Evolutionary conservation across 2,797 vertebrate species (phyloP).

Genomic region (Sebastolobus alascanus): DNA sequence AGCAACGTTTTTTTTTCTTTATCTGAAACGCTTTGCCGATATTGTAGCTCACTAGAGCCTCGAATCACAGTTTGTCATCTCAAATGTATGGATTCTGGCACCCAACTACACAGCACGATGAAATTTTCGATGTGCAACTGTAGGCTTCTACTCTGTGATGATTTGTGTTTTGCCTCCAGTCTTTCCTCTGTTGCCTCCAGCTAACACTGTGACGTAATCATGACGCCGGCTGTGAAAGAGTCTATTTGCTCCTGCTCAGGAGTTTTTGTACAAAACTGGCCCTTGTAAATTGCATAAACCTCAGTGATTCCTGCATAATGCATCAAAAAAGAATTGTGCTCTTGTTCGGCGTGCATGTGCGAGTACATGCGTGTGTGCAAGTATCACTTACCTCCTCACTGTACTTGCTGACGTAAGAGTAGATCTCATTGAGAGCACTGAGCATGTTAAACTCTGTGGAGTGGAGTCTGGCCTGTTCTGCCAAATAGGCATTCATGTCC

Average conservation of each 20-base stretch:
- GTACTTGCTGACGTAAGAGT: conserved; percentile 99
- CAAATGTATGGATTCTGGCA: neutral
- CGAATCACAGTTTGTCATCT: neutral
- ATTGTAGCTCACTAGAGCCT: neutral
- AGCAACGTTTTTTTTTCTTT: neutral
- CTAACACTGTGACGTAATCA: neutral
- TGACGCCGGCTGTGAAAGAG: neutral
- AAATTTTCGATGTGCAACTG: neutral
- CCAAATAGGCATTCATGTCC: conserved; percentile 99
- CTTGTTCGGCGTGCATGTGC: neutral
- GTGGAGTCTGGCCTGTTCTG: conserved; percentile 97
- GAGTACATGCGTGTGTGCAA: neutral
- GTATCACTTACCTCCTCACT: conserved; percentile 91
- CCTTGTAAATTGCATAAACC: neutral
- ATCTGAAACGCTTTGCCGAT: neutral
- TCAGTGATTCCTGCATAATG: neutral
- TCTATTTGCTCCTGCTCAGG: neutral
- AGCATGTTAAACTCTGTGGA: conserved; percentile 97
- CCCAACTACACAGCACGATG: neutral
- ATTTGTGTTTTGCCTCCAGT: neutral
- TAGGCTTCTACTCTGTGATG: neutral
- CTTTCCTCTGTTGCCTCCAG: neutral
- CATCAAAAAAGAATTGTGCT: neutral
- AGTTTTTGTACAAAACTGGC: neutral
- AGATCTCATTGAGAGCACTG: conserved; percentile 97